Percentiles rank a stretch among this genome's conserved stretches.
Conservation (phyloP, 2,888 invertebrate species). For the Mythimna vitellina region DNA sequence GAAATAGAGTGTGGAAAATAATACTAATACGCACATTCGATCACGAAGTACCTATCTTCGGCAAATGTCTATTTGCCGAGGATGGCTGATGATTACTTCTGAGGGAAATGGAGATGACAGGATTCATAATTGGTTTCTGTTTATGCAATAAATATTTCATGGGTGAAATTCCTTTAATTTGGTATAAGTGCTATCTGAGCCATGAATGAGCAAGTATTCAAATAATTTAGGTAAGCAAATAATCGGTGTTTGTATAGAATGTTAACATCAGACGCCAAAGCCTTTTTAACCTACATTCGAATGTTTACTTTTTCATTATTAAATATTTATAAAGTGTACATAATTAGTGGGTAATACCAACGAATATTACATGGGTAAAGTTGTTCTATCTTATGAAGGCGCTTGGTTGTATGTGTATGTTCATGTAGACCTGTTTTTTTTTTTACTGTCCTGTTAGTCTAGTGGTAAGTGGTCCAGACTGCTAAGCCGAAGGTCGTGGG, state of each 20-base stretch:
- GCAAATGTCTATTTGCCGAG: too few species aligned
- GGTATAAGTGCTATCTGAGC: not conserved
- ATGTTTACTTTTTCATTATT: constrained; percentile 16
- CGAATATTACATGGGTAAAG: not conserved
- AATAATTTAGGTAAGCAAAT: constrained; percentile 42
- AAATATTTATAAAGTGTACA: constrained; percentile 2
- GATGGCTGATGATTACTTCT: not conserved
- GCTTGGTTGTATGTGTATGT: too few species aligned
- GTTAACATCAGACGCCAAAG: constrained; percentile 30
- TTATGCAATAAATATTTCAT: not conserved
- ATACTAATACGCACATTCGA: too few species aligned
- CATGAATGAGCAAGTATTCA: constrained; percentile 19
- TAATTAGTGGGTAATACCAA: not conserved
- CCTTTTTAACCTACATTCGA: constrained; percentile 30
- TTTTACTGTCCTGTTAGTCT: too few species aligned
- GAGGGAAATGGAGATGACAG: not conserved
- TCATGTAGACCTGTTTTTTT: too few species aligned
- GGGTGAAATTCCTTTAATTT: constrained; percentile 7
- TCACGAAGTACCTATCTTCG: too few species aligned
- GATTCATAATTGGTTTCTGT: not conserved
- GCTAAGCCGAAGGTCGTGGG: too few species aligned
- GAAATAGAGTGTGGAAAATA: too few species aligned
- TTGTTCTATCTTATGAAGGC: too few species aligned
- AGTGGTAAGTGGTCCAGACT: too few species aligned
- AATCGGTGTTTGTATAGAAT: constrained; percentile 22